Base-by-base conservation (phyloP, 2,113 vertebrate genomes). In the Calypte anna region DNA sequence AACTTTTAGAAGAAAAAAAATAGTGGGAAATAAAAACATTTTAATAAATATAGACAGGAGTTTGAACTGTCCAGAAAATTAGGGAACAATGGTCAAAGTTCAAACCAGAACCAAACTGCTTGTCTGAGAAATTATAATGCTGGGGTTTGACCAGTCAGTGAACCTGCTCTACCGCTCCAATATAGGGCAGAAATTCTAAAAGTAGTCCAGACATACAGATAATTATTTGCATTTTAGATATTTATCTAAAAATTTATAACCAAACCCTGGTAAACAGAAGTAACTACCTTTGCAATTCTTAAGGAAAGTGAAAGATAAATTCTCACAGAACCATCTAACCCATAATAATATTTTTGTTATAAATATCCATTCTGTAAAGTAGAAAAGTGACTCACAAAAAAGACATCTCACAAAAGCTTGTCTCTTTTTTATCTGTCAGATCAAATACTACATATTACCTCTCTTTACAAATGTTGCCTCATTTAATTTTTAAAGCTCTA, bases 121-220 rank as follows among this genome's bases (percentile, higher is more conserved):
- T 13, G 4, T 27, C 12, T 88, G 51, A 79, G 57, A 83, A 75
- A 61, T 23, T 25, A 24, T 38, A 50, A 50, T 66, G 16, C 10
- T 61, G 46, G 6, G 4, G 8, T 44, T 38, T 57, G 27, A 44
- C 44, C n/a, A 64, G 25, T 27, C 53, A 55, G 3, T n/a, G 36
- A 50, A 33, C 23, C 24, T 40, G 12, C 20, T 59, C 7, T 50
- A 48, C 24, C 20, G 12, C 14, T 54, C 31, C 23, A 44, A 7
- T 46, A 7, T 27, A 58, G 61, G n/a, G 82, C 74, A 59, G 22
- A 48, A 74, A 43, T 44, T 63, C 16, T 48, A 43, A 50, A 78
- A 51, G 28, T 63, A 82, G 33, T 82, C 74, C 68, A 89, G n/a
- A 94, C 97, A 92, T 83, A 88, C 6, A 86, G 66, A 70, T 79